phyloP scores from a whole-genome alignment of 2,888 invertebrate genomes.

The Oscheius onirici region DNA sequence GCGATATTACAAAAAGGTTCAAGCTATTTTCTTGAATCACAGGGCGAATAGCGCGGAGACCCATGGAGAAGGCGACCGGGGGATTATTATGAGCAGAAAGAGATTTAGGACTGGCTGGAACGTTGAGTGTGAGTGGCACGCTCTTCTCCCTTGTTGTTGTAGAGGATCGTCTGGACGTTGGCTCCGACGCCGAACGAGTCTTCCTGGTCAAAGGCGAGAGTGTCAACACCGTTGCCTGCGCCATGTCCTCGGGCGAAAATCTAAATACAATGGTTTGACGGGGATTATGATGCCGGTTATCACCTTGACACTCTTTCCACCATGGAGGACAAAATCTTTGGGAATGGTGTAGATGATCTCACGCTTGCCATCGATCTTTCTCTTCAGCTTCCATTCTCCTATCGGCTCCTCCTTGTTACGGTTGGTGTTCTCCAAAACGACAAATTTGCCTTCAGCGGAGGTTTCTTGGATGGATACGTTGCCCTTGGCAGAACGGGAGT shows the following conservation, averaged over 20 bases:
- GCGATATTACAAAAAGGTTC: slow-evolving; percentile 27
- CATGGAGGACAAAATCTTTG: slow-evolving; percentile 65
- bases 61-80: slow-evolving; percentile 26
- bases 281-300: slow-evolving; percentile 16
- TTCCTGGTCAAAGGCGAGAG: slow-evolving; percentile 65
- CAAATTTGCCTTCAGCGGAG: slow-evolving; percentile 74
- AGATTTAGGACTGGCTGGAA: slow-evolving; percentile 40
- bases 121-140: slow-evolving; percentile 71
- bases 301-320: slow-evolving; percentile 68
- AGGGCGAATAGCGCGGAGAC: slow-evolving; percentile 29
- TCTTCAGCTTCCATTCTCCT: slow-evolving; percentile 72
- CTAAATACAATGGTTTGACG: slow-evolving; percentile 15
- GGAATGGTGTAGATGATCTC: slow-evolving; percentile 71
- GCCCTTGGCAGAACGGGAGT: slow-evolving; percentile 75
- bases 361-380: slow-evolving; percentile 72
- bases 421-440: slow-evolving; percentile 74
- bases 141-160: slow-evolving; percentile 71
- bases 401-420: slow-evolving; percentile 73
- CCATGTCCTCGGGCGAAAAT: slow-evolving; percentile 64
- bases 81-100: not conserved
- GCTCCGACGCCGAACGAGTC: slow-evolving; percentile 67
- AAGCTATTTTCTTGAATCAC: slow-evolving; percentile 28
- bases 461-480: slow-evolving; percentile 74
- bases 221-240: slow-evolving; percentile 49
- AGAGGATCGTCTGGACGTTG: slow-evolving; percentile 70